Evolutionary conservation across 2,797 vertebrate species (phyloP).

Genomic region (Lepidocolaptes lacrymiger): DNA sequence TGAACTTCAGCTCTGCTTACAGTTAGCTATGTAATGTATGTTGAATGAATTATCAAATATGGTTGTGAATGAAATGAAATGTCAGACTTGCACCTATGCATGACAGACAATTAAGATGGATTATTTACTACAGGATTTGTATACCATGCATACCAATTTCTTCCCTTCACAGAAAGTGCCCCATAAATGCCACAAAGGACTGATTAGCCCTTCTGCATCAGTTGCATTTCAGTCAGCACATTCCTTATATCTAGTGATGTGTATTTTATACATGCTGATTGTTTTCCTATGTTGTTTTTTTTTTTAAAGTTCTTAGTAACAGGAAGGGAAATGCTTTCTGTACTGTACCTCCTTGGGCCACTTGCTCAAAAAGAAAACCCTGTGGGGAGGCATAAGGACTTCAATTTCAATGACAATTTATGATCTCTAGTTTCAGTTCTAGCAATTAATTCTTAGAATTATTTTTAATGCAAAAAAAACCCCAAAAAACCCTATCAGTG

Average conservation of each 20-base stretch:
- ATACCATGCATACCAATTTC: rapidly evolving
- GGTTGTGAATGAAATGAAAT: background rate
- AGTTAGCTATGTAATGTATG: background rate
- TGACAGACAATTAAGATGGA: background rate
- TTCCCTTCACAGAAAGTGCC: background rate
- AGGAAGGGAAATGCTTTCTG: background rate
- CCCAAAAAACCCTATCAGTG: background rate
- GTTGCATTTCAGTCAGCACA: background rate
- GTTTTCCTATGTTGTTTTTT: background rate
- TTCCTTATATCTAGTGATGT: background rate
- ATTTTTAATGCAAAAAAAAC: background rate
- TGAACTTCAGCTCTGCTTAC: background rate
- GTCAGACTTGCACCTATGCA: background rate
- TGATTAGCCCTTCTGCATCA: background rate
- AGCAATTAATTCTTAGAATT: background rate
- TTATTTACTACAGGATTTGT: background rate
- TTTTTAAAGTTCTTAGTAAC: background rate
- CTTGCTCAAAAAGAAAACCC: background rate
- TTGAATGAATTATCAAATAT: background rate
- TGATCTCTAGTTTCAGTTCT: background rate
- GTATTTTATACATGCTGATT: background rate
- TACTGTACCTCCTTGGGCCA: background rate
- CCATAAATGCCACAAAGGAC: background rate
- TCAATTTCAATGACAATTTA: background rate
- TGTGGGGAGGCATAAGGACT: background rate